These are phyloP conservation scores for Ciconia maguari DNA, from an alignment of 2,113 vertebrate genomes.

Conservation along the genomic window DNA sequence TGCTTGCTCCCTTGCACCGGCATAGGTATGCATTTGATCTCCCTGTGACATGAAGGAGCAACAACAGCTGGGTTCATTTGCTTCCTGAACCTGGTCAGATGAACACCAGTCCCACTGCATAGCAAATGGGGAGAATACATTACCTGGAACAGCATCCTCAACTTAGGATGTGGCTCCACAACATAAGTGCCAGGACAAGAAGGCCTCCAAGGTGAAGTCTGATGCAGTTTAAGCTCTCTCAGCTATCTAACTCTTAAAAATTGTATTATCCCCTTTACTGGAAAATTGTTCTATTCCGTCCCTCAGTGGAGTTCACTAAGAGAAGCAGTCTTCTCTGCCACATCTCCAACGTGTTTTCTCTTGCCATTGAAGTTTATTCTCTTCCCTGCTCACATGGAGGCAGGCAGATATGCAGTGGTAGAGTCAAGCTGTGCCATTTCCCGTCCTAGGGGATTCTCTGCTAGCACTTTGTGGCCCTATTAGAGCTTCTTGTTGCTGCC, in stretches of 20 bases:
- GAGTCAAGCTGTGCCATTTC: not conserved
- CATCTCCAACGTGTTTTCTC: not conserved
- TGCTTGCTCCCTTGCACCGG: not conserved
- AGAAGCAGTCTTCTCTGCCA: not conserved
- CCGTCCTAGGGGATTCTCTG: not conserved
- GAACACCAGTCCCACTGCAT: not conserved
- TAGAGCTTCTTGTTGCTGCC: not conserved
- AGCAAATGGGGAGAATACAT: not conserved
- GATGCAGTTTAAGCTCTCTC: not conserved
- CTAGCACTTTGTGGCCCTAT: not conserved
- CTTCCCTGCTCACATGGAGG: accelerated
- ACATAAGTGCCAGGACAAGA: not conserved
- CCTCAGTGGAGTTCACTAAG: not conserved
- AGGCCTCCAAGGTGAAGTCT: not conserved
- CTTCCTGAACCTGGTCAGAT: not conserved
- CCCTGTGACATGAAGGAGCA: not conserved
- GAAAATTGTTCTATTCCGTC: not conserved
- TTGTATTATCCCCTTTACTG: not conserved
- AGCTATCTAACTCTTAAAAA: not conserved
- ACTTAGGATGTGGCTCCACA: not conserved
- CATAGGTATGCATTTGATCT: not conserved
- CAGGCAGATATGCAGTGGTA: not conserved
- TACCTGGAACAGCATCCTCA: not conserved
- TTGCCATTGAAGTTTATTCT: not conserved
- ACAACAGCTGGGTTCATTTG: not conserved